Base-by-base conservation (phyloP, 92 coral and sea anemone species). In the Pocillopora grandis region DNA sequence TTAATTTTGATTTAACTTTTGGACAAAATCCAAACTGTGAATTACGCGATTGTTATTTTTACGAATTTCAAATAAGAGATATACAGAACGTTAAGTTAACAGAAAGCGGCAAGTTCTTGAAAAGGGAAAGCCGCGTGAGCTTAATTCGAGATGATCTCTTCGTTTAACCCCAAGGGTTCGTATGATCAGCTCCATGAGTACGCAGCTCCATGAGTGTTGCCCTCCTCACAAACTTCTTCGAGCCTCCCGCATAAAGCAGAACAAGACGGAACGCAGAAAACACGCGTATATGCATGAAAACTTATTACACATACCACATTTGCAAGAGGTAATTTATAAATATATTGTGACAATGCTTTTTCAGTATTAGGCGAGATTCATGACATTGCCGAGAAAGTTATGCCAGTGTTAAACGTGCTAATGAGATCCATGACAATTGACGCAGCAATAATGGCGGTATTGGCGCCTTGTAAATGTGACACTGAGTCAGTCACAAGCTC, bases 381-480 rank as follows among this genome's bases (percentile, higher is more conserved):
- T 58, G 1, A 61, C 37, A 81, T 71, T 59, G 16, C 18, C 66
- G 23, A 70, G 70, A 60, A 59, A 37, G 8, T 70, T 59, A 61
- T 71, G 56, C 62, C 72, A 71, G 77, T 62, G 60, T 20, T 37
- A 42, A 66, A 81, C 16, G 85, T 81, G 85, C 70, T 81, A 81
- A 81, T 81, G 77, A n/a, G 58, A 71, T 37, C 59, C 69, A 71
- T 59, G 18, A 17, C 83, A 79, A 79, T 66, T 66, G 68, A 66
- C 69, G 36, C 58, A 57, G 52, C 62, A 57, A 63, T 72, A 83
- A 83, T 62, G 62, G 56, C 71, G 16, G 79, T n/a, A 36, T 71
- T 49, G 86, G 86, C 86, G 86, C 86, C 86, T 72, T 73, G 73
- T 23, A 73, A 31, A 73, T 56, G 71, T 83, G 86, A 83, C 86